phyloP scores from a whole-genome alignment of 2,888 invertebrate species.

The Andrena dorsata region DNA sequence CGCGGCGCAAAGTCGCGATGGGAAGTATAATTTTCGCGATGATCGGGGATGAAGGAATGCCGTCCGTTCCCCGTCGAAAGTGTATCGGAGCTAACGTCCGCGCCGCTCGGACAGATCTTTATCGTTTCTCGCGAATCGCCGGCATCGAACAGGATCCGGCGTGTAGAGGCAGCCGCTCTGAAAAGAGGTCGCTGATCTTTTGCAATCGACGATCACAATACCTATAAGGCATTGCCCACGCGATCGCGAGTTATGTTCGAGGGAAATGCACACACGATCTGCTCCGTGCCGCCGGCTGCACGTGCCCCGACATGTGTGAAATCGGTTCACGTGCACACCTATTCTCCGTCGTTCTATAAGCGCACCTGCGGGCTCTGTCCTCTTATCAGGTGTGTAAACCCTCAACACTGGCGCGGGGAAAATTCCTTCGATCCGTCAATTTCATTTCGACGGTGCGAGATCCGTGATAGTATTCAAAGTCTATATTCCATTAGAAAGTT shows the following conservation, averaged over 20 bases:
- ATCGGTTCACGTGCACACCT: slow-evolving; percentile 68
- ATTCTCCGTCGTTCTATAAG: slow-evolving; percentile 48
- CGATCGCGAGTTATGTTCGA: slow-evolving; percentile 64
- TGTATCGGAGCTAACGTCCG: background rate
- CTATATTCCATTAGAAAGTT: too few species aligned
- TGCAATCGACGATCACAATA: slow-evolving; percentile 66
- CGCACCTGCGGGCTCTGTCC: slow-evolving; percentile 68
- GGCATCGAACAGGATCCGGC: slow-evolving; percentile 55
- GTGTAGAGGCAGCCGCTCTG: slow-evolving; percentile 42
- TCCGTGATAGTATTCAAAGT: background rate
- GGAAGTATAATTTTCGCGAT: background rate
- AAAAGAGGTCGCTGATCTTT: slow-evolving; percentile 67
- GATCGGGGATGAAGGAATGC: background rate
- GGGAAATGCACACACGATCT: slow-evolving; percentile 42
- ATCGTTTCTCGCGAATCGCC: slow-evolving; percentile 40
- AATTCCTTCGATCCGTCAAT: background rate
- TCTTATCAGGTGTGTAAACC: slow-evolving; percentile 64
- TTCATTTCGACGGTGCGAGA: background rate
- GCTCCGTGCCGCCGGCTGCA: slow-evolving; percentile 47
- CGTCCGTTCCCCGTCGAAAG: background rate
- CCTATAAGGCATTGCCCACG: slow-evolving; percentile 70
- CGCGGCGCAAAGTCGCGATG: background rate
- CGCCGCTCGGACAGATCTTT: slow-evolving; percentile 14
- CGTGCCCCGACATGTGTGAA: slow-evolving; percentile 67
- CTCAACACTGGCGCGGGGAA: background rate